Percentiles rank a stretch among this genome's conserved stretches.
Evolutionary conservation across 2,113 vertebrate genomes (phyloP).

Genomic region (Litocranius walleri): DNA sequence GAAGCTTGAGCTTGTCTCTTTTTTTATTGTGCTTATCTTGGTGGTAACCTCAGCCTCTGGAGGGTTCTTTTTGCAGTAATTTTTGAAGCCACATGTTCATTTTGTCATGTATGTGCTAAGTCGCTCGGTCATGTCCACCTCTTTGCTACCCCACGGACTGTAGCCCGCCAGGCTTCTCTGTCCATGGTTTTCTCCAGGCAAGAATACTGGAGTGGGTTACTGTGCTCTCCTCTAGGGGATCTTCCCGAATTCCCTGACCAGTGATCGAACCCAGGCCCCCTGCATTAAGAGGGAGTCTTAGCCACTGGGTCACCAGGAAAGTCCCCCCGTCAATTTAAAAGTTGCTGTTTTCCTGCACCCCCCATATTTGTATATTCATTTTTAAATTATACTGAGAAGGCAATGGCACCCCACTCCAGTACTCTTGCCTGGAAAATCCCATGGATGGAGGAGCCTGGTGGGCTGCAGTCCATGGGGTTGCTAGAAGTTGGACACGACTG

Average conservation of each 20-base stretch:
- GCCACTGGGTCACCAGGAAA: not conserved
- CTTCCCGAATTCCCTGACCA: not conserved
- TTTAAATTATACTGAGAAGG: not conserved
- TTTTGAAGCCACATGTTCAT: not conserved
- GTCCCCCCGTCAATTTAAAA: not conserved
- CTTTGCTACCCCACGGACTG: not conserved
- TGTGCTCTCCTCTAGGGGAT: not conserved
- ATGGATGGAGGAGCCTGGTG: no score
- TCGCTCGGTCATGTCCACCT: not conserved
- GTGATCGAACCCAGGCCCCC: not conserved
- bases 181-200: not conserved
- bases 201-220: not conserved
- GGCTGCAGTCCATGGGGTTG: no score
- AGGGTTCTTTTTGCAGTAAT: no score
- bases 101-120: not conserved
- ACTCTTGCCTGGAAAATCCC: no score
- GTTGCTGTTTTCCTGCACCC: not conserved
- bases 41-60: no score
- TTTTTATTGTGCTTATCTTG: not conserved
- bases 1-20: accelerated
- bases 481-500: no score
- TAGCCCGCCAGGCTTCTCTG: not conserved
- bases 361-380: not conserved
- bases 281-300: not conserved
- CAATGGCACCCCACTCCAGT: no score